Evolutionary conservation across 2,888 invertebrate genomes (phyloP).

Genomic region (Metallyticus violacea): DNA sequence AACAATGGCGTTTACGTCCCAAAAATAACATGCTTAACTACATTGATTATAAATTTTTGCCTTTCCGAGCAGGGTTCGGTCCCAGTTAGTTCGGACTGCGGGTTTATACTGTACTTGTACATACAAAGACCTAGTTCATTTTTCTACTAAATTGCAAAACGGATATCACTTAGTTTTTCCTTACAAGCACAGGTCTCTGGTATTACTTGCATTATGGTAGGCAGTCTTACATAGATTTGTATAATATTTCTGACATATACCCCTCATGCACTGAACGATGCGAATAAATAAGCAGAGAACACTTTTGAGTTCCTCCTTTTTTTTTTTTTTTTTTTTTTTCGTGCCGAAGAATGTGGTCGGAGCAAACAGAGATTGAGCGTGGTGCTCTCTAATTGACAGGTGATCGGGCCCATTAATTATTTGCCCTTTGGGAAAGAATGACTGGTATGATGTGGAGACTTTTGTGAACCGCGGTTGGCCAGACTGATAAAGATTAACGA

Average conservation of each 20-base stretch:
- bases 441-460: neutral
- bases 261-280: neutral
- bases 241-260: neutral
- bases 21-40: no score
- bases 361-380: neutral
- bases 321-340: neutral
- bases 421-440: neutral
- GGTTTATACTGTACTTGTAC: no score
- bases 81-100: no score
- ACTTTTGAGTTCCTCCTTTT: neutral
- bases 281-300: neutral
- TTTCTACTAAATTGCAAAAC: no score
- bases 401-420: constrained; percentile 19
- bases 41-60: no score
- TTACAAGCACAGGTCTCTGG: no score
- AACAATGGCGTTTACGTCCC: no score
- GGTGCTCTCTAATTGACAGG: constrained; percentile 23
- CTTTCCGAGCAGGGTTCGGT: no score
- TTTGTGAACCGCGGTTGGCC: neutral
- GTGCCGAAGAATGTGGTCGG: neutral
- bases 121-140: no score
- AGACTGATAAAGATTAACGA: neutral
- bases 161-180: no score
- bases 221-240: no score
- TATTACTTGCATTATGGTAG: no score